These are phyloP conservation scores for Xenopus laevis DNA, from an alignment of 2,113 vertebrate genomes.

Conservation along the genomic window DNA sequence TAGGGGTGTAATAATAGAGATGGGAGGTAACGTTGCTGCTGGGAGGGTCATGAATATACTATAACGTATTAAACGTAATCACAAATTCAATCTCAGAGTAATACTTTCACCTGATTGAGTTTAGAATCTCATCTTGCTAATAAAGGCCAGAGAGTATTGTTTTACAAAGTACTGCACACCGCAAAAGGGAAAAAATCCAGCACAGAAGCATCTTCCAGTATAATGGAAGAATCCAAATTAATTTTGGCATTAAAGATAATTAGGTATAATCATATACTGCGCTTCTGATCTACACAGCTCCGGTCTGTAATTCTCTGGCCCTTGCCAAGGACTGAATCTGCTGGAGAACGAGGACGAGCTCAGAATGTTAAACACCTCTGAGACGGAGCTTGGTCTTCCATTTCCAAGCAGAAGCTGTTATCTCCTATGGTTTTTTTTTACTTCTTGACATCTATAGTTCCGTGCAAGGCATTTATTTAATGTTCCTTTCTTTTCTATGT, in stretches of 20 bases:
- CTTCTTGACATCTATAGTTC: slow-evolving; percentile 33
- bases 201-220: slow-evolving; percentile 32
- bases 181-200: slow-evolving; percentile 8
- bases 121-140: slow-evolving; percentile 9
- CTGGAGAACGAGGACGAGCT: slow-evolving; percentile 33
- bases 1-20: too few species aligned
- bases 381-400: slow-evolving; percentile 17
- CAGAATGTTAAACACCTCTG: slow-evolving; percentile 40
- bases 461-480: slow-evolving; percentile 21
- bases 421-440: slow-evolving; percentile 25
- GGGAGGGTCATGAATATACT: too few species aligned
- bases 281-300: slow-evolving; percentile 40
- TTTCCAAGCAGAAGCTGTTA: slow-evolving; percentile 27
- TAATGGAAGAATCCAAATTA: slow-evolving; percentile 36
- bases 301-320: slow-evolving; percentile 38
- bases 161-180: slow-evolving; percentile 26
- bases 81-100: neutral
- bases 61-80: too few species aligned
- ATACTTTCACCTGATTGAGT: neutral
- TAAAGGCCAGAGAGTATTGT: slow-evolving; percentile 30
- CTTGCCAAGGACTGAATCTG: slow-evolving; percentile 36
- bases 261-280: slow-evolving; percentile 45
- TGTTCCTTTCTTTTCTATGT: slow-evolving; percentile 15
- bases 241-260: slow-evolving; percentile 47
- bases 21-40: too few species aligned